phyloP scores from a whole-genome alignment of 2,113 vertebrate species.

The Turnix velox region DNA sequence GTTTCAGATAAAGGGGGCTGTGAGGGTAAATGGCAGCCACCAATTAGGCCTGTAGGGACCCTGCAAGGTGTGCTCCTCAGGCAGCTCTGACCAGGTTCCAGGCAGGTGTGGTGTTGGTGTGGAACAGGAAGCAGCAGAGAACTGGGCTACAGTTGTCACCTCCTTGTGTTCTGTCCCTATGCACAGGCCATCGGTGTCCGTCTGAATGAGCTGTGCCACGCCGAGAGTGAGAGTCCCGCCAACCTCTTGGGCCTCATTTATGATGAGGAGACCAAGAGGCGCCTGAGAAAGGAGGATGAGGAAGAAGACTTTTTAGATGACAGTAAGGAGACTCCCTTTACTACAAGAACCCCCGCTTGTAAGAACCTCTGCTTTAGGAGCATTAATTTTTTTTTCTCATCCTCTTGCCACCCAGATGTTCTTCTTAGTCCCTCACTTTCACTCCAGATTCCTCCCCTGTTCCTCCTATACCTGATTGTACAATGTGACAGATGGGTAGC shows the following conservation, averaged over 20 bases:
- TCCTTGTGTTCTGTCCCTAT: background rate
- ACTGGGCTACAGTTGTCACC: background rate
- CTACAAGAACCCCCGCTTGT: slow-evolving; percentile 83
- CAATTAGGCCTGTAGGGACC: background rate
- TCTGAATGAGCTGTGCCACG: slow-evolving; percentile 92
- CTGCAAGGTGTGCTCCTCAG: background rate
- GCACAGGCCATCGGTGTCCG: slow-evolving; percentile 89
- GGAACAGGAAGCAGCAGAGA: no score
- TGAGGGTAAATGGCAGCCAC: background rate
- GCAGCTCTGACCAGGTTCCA: background rate
- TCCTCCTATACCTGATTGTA: background rate
- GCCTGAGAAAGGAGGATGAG: slow-evolving; percentile 94
- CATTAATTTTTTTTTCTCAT: slow-evolving; percentile 68
- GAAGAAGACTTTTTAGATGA: slow-evolving; percentile 99
- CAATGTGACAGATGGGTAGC: background rate
- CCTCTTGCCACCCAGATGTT: slow-evolving; percentile 61
- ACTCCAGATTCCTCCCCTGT: background rate
- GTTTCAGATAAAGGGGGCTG: background rate
- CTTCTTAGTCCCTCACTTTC: slow-evolving; percentile 19
- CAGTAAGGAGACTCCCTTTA: slow-evolving; percentile 91
- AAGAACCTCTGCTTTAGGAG: slow-evolving; percentile 83
- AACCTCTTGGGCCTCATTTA: slow-evolving; percentile 96
- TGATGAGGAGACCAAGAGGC: slow-evolving; percentile 94
- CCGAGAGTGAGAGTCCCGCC: slow-evolving; percentile 94
- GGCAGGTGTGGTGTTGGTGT: no score